A percentile compares a stretch with the other conserved stretches of the same genome.
Evolutionary conservation across 2,797 vertebrate species (phyloP).

Genomic region (Phyllotis vaccarum): DNA sequence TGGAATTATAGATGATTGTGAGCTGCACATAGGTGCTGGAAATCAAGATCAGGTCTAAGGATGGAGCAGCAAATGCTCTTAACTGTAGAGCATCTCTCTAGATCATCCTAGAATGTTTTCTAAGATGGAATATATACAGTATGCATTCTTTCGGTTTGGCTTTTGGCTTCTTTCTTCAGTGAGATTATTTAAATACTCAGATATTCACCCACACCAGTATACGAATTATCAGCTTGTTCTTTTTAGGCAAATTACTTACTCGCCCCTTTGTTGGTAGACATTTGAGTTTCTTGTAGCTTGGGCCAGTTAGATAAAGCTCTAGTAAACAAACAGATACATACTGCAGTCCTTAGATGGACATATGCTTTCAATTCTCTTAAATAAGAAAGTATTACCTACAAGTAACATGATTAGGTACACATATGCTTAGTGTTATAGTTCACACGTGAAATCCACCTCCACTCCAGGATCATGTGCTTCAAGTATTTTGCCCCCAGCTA

Average conservation of each 20-base stretch:
- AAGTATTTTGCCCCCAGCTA: too few species aligned
- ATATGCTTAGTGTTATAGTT: not conserved
- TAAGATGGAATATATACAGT: not conserved
- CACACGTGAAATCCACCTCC: not conserved
- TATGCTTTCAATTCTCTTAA: constrained; percentile 13
- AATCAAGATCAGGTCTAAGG: not conserved
- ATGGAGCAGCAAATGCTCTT: not conserved
- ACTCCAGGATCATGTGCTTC: not conserved
- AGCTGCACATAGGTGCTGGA: not conserved
- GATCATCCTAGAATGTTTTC: not conserved
- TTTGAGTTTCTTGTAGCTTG: not conserved
- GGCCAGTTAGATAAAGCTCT: not conserved
- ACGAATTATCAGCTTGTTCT: not conserved
- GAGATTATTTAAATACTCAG: constrained; percentile 14
- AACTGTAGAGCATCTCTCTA: not conserved
- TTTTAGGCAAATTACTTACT: not conserved
- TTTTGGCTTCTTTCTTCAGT: not conserved
- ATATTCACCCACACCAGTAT: not conserved
- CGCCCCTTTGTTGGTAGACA: not conserved
- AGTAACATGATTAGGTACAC: not conserved
- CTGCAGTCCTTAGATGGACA: not conserved
- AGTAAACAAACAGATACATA: not conserved
- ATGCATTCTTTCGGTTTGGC: not conserved
- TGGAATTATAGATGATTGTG: not conserved
- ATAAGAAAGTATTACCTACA: constrained; percentile 1